These are phyloP conservation scores for Xiphophorus birchmanni DNA, from an alignment of 2,797 vertebrate species.

Conservation along the genomic window DNA sequence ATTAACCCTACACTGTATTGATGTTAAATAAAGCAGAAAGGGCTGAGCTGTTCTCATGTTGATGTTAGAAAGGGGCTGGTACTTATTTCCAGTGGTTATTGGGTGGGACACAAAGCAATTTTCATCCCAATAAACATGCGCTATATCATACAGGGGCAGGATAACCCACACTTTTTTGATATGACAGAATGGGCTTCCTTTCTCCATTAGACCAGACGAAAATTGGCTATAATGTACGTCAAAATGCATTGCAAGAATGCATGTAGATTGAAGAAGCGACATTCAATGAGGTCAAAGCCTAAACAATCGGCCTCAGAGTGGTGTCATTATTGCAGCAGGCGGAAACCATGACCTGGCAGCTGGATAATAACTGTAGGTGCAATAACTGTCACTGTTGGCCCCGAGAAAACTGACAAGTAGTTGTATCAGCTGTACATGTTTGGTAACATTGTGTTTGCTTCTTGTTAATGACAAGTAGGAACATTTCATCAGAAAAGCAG, in stretches of 20 bases:
- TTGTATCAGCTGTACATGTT: not conserved
- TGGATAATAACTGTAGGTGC: not conserved
- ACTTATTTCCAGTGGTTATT: no score
- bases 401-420: not conserved
- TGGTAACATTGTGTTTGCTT: not conserved
- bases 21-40: no score
- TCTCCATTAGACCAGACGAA: not conserved
- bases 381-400: not conserved
- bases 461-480: constrained; percentile 1
- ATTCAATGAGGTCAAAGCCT: not conserved
- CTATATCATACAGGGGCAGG: not conserved
- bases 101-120: not conserved
- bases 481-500: not conserved
- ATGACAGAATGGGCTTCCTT: not conserved
- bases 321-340: not conserved
- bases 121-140: not conserved
- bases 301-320: not conserved
- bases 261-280: no score
- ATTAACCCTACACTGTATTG: no score
- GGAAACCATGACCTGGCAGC: not conserved
- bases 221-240: not conserved
- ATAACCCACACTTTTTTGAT: not conserved
- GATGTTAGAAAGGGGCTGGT: not conserved
- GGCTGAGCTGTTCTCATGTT: no score
- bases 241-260: not conserved